Base-by-base conservation (phyloP, 1,140 invertebrate species). In the Ylistrum balloti region DNA sequence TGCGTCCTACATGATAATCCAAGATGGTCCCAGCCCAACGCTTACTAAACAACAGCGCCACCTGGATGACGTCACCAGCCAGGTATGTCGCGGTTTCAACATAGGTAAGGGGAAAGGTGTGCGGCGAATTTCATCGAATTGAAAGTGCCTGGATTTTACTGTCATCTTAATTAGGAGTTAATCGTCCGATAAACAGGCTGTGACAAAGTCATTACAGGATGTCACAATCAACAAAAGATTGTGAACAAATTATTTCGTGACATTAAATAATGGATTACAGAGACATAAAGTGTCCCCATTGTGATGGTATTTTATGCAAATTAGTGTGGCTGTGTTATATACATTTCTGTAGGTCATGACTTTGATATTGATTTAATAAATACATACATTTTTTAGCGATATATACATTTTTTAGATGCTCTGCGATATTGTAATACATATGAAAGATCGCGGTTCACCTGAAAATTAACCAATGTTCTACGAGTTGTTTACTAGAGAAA, bases 1-100 rank as follows among this genome's bases (percentile, higher is more conserved):
- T 74, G 56, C 56, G 56, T 74, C 56, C 56, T 74, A 74, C 56
- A 74, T 74, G 56, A 74, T 74, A 74, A 74, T 74, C 56, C 56
- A 74, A 74, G 22, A 74, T 74, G 56, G 56, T 74, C 56, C 56
- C 56, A 74, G 56, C 56, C 56, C 56, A 74, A 74, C 56, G 56
- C 56, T 74, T 74, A 74, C 56, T 74, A 74, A 74, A 74, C 56
- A n/a, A 74, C 56, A 74, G 56, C 56, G 56, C 56, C 56, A 74
- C 56, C 56, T 74, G 56, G 56, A 74, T 74, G 56, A 74, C 56
- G 56, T 74, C 56, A 74, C 56, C n/a, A 17, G n/a, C 56, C 56
- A 74, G 56, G 56, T 74, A 74, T 74, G 56, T 74, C 56, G 56
- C 56, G n/a, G 35, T 38, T 5, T 74, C 22, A 38, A 74, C 56